Conservation (phyloP, 2,113 vertebrate species). For the Arothron firmamentum region DNA sequence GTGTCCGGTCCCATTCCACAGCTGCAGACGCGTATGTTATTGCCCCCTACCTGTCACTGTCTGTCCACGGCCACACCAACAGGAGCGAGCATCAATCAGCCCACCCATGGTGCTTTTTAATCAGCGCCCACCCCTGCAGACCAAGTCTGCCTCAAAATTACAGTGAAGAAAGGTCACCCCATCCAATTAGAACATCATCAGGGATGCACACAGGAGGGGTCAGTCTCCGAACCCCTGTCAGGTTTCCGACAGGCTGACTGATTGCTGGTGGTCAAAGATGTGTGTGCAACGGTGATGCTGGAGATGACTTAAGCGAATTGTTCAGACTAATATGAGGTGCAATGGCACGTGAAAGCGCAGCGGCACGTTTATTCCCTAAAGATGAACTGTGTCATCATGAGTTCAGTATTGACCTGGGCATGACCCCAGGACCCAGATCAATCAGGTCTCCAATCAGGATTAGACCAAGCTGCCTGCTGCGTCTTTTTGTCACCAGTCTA, state of each 20-base stretch:
- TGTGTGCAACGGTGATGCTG: background rate
- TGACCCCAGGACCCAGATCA: slow-evolving; percentile 57
- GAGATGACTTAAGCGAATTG: slow-evolving; percentile 5
- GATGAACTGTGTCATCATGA: slow-evolving; percentile 47
- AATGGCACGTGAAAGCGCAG: slow-evolving; percentile 38
- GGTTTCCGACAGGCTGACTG: slow-evolving; percentile 21
- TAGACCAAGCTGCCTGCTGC: slow-evolving; percentile 40
- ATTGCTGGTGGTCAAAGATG: slow-evolving; percentile 23
- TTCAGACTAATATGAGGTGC: slow-evolving; percentile 28
- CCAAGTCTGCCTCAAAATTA: slow-evolving; percentile 56
- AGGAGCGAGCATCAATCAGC: slow-evolving; percentile 61
- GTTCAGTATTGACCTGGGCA: slow-evolving; percentile 49
- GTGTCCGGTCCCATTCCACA: slow-evolving; percentile 43
- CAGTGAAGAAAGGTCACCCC: slow-evolving; percentile 68
- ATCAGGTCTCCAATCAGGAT: slow-evolving; percentile 64
- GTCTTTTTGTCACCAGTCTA: slow-evolving; percentile 30
- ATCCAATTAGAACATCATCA: slow-evolving; percentile 73
- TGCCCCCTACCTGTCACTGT: slow-evolving; percentile 55
- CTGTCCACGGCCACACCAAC: slow-evolving; percentile 42
- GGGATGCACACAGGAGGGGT: slow-evolving; percentile 47
- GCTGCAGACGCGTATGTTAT: slow-evolving; percentile 59
- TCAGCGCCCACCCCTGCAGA: slow-evolving; percentile 50
- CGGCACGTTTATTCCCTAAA: slow-evolving; percentile 40
- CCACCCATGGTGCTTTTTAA: slow-evolving; percentile 63
- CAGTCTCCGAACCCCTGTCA: slow-evolving; percentile 38